Evolutionary conservation across 2,797 vertebrate species (phyloP).

Genomic region (Galago senegalensis): DNA sequence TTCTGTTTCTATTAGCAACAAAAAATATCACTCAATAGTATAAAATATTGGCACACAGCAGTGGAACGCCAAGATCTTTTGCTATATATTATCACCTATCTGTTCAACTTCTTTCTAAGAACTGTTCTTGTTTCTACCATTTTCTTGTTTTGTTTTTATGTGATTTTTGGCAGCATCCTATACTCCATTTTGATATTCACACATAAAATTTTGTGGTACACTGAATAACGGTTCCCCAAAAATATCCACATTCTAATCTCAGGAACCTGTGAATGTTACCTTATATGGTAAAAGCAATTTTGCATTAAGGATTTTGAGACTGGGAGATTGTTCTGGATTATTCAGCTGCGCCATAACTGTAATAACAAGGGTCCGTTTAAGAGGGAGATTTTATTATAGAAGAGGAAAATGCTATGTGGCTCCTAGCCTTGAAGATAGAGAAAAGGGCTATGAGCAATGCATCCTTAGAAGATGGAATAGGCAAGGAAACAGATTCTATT

Average conservation of each 20-base stretch:
- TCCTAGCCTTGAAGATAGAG: slow-evolving; percentile 18
- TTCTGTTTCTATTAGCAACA: not conserved
- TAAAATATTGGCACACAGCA: slow-evolving; percentile 11
- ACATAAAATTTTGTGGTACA: not conserved
- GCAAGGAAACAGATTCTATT: not conserved
- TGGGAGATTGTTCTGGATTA: not conserved
- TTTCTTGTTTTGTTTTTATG: slow-evolving; percentile 44
- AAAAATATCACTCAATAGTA: slow-evolving; percentile 53
- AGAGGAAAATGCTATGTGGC: not conserved
- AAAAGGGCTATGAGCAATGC: not conserved
- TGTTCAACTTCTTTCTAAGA: slow-evolving; percentile 14
- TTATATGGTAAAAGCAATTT: not conserved
- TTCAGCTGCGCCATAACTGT: not conserved
- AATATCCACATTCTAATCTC: slow-evolving; percentile 1
- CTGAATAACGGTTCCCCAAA: slow-evolving; percentile 4
- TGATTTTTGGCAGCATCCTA: not conserved
- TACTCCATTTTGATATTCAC: slow-evolving; percentile 9
- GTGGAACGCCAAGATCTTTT: slow-evolving; percentile 5
- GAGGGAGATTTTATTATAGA: not conserved
- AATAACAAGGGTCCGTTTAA: not conserved
- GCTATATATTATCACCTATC: not conserved
- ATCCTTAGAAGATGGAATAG: slow-evolving; percentile 18
- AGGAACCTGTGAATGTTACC: not conserved
- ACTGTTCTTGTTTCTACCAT: slow-evolving; percentile 42
- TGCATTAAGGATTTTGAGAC: slow-evolving; percentile 14